Evolutionary conservation across 2,113 vertebrate genomes (phyloP).

Genomic region (Microcebus murinus): DNA sequence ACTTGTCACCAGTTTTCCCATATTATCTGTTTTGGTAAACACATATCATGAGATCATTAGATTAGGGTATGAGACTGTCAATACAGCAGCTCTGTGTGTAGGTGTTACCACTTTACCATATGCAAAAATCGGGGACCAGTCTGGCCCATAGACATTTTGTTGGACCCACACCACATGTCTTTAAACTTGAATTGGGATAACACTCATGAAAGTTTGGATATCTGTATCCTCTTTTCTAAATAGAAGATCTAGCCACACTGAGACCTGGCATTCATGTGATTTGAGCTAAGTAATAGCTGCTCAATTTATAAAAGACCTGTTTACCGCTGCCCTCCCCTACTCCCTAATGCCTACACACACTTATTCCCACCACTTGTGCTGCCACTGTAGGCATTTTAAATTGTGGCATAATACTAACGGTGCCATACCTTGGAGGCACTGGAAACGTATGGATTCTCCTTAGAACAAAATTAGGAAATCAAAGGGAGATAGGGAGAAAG

Average conservation of each 20-base stretch:
- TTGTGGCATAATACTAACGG: not conserved
- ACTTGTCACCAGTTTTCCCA: not conserved
- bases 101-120: not conserved
- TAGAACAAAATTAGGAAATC: not conserved
- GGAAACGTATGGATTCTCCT: not conserved
- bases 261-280: not conserved
- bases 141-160: not conserved
- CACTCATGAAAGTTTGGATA: not conserved
- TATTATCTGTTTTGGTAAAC: not conserved
- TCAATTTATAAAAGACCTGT: not conserved
- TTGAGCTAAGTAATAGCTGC: not conserved
- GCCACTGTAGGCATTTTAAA: not conserved
- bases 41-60: not conserved
- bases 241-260: not conserved
- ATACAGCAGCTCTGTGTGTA: not conserved
- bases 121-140: not conserved
- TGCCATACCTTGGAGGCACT: not conserved
- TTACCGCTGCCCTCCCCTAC: not conserved
- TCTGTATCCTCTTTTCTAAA: not conserved
- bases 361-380: not conserved
- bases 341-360: not conserved
- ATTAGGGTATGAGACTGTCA: not conserved
- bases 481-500: not conserved
- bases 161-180: not conserved
- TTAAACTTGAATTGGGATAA: not conserved